phyloP scores from a whole-genome alignment of 2,888 invertebrate species.

The Pterostichus niger region DNA sequence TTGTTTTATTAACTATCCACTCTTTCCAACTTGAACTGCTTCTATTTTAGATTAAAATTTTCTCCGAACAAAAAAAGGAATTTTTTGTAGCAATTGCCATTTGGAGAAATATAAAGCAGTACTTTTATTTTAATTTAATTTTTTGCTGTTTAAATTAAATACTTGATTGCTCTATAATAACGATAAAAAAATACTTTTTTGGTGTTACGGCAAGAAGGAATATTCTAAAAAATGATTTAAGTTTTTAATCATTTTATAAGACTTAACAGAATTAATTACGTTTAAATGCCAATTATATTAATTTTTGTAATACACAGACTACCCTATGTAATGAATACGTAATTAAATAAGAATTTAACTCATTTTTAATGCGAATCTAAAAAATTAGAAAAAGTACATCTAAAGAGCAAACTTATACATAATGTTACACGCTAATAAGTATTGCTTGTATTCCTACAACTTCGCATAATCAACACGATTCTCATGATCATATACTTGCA shows the following conservation, averaged over 20 bases:
- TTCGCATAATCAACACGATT: too few relatives aligned
- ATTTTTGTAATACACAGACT: background rate
- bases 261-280: background rate
- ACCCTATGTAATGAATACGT: background rate
- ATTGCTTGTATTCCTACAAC: too few relatives aligned
- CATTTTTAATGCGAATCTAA: background rate
- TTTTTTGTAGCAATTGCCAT: background rate
- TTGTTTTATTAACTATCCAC: constrained; percentile 62
- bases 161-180: constrained; percentile 7
- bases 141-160: constrained; percentile 15
- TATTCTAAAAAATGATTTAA: background rate
- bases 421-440: too few relatives aligned
- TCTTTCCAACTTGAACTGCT: constrained; percentile 15
- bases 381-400: background rate
- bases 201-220: background rate
- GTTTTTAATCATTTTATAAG: constrained; percentile 1
- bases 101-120: constrained; percentile 18
- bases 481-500: too few relatives aligned
- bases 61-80: constrained; percentile 4
- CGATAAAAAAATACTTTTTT: background rate
- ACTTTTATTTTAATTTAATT: constrained; percentile 36
- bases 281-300: background rate
- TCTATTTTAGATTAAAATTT: constrained; percentile 23
- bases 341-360: background rate
- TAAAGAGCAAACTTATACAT: background rate